Percentiles rank a stretch among this genome's conserved stretches.
Evolutionary conservation across 2,797 vertebrate species (phyloP).

Genomic region (Onychomys torridus): DNA sequence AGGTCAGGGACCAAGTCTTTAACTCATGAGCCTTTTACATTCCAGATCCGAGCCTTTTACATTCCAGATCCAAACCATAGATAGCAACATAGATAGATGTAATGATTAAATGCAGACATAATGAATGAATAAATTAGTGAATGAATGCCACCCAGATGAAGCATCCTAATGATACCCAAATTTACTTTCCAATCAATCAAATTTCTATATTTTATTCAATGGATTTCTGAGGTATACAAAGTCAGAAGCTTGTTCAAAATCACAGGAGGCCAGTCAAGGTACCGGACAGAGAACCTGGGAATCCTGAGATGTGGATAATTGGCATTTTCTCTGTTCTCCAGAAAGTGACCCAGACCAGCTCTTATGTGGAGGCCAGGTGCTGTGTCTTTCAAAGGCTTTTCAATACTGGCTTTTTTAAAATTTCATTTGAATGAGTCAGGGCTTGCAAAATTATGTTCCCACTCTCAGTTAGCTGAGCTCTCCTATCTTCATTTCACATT

Average conservation of each 20-base stretch:
- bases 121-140: neutral
- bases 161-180: neutral
- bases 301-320: neutral
- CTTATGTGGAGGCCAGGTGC: neutral
- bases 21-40: neutral
- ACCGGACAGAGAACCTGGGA: neutral
- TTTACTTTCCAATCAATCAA: neutral
- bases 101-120: neutral
- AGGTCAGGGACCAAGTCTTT: neutral
- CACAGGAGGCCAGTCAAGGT: neutral
- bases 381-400: neutral
- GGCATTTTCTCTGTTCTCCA: neutral
- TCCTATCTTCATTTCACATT: neutral
- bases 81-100: neutral
- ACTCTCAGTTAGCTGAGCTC: neutral
- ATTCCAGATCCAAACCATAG: neutral
- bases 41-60: neutral
- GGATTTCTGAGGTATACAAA: neutral
- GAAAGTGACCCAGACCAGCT: neutral
- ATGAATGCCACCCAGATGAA: neutral
- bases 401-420: neutral
- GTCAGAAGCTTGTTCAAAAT: neutral
- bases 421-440: neutral
- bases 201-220: slow-evolving; percentile 18
- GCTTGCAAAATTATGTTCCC: neutral